phyloP scores from a whole-genome alignment of 1,140 invertebrate species.

The Ctenoplectra terminalis region DNA sequence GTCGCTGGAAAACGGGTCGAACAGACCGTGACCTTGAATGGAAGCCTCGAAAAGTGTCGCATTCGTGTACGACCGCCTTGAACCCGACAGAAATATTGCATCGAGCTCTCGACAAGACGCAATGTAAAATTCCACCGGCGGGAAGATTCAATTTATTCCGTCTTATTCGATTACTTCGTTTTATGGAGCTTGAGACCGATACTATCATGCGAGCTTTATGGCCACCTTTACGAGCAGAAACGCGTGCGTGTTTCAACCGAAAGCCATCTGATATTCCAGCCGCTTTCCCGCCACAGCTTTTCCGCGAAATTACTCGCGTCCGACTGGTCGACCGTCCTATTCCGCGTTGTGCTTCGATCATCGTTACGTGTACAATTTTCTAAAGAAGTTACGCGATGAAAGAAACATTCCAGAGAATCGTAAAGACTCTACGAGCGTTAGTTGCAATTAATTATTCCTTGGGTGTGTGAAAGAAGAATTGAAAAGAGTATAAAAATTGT shows the following conservation, averaged over 20 bases:
- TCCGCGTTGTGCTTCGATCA: not conserved
- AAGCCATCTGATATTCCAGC: constrained; percentile 40
- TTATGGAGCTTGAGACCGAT: constrained; percentile 54
- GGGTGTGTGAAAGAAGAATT: not conserved
- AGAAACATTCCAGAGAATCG: too few species aligned
- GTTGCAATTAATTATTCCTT: too few species aligned
- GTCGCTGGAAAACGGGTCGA: constrained; percentile 20
- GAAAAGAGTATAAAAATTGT: not conserved
- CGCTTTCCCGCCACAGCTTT: constrained; percentile 45
- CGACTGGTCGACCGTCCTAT: not conserved
- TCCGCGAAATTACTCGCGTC: constrained; percentile 42
- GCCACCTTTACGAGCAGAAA: constrained; percentile 52
- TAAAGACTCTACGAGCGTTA: too few species aligned
- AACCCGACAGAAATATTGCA: constrained; percentile 16
- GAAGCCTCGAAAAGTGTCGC: not conserved
- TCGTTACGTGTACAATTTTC: too few species aligned
- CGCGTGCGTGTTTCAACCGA: constrained; percentile 38
- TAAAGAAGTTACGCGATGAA: not conserved
- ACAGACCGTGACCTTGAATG: constrained; percentile 37
- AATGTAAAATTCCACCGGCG: constrained; percentile 13
- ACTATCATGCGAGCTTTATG: constrained; percentile 45
- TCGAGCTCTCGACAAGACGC: not conserved
- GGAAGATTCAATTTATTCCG: constrained; percentile 58
- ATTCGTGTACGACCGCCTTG: not conserved
- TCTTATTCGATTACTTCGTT: constrained; percentile 55